Percentiles rank a stretch among this genome's conserved stretches.
phyloP scores from a whole-genome alignment of 2,797 vertebrate genomes.

The Prionace glauca region DNA sequence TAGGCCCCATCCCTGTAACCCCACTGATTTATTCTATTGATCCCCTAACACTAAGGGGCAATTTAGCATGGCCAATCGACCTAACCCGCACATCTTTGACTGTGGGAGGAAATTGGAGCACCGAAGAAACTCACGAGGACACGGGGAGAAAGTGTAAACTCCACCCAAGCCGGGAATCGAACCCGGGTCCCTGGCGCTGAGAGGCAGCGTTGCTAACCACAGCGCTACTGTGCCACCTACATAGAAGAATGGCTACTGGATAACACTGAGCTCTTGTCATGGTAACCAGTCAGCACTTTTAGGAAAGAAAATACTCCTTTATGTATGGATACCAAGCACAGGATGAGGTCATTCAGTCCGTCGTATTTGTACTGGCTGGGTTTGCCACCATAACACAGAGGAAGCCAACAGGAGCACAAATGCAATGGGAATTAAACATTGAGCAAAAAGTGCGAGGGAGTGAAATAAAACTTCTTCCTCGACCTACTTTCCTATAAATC shows the following conservation, averaged over 20 bases:
- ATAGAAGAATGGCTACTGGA: neutral
- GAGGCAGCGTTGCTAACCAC: too few relatives aligned
- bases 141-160: too few relatives aligned
- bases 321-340: neutral
- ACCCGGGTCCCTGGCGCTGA: too few relatives aligned
- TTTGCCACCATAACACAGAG: neutral
- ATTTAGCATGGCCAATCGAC: too few relatives aligned
- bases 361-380: neutral
- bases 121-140: too few relatives aligned
- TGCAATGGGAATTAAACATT: neutral
- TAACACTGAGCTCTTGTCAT: neutral
- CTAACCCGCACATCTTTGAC: too few relatives aligned
- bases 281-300: neutral
- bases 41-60: too few relatives aligned
- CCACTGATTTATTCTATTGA: too few relatives aligned
- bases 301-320: neutral
- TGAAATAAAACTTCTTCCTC: neutral
- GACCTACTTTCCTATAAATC: neutral
- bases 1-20: too few relatives aligned
- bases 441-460: neutral
- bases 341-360: neutral
- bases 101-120: too few relatives aligned
- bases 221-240: too few relatives aligned
- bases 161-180: too few relatives aligned
- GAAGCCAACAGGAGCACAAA: neutral